Conservation (phyloP, 2,113 vertebrate genomes). For the Daubentonia madagascariensis region DNA sequence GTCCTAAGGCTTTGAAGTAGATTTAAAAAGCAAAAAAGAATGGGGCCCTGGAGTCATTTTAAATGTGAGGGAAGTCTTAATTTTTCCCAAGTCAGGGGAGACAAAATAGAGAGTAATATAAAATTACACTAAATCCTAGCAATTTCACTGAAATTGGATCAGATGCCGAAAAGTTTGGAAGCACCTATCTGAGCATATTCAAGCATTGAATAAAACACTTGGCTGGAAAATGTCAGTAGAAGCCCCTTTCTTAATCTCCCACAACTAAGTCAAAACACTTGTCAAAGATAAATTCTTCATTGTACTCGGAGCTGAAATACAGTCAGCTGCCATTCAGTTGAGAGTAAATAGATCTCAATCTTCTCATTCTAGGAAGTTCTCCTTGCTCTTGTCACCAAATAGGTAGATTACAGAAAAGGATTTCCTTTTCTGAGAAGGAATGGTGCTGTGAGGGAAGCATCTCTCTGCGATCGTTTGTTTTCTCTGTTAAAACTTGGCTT, state of each 20-base stretch:
- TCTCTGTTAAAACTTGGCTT: neutral
- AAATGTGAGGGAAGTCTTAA: neutral
- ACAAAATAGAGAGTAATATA: neutral
- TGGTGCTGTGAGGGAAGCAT: neutral
- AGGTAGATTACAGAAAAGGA: neutral
- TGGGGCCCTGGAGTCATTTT: neutral
- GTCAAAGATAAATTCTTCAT: neutral
- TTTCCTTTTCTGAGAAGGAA: too few relatives aligned
- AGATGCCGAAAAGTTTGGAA: neutral
- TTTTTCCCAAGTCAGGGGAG: neutral
- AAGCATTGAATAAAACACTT: neutral
- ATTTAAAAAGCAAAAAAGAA: neutral
- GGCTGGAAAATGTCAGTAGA: neutral
- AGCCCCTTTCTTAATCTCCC: neutral
- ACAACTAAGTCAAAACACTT: neutral
- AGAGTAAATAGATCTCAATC: neutral
- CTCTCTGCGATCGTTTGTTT: neutral
- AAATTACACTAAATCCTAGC: neutral
- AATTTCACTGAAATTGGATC: neutral
- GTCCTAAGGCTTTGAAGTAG: neutral
- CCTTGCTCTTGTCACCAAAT: neutral
- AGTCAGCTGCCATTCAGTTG: neutral
- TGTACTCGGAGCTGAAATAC: neutral
- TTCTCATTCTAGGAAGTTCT: neutral
- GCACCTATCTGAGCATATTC: neutral